Evolutionary conservation across 2,888 invertebrate species (phyloP), one percentile per base, ranked within the genome.

Genomic region (Temnothorax ravouxi): DNA sequence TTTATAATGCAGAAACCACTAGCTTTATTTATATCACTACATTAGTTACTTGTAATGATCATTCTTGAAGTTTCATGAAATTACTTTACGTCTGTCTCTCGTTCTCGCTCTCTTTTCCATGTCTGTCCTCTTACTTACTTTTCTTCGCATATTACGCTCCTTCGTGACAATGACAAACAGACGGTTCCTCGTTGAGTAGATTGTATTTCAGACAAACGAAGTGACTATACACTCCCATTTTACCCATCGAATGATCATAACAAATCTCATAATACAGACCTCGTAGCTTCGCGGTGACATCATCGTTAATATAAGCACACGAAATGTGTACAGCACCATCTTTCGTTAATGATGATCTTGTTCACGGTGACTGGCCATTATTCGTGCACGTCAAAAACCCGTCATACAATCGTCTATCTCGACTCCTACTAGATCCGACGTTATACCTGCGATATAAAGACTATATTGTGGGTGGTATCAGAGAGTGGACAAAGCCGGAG

Each of bases 331-430:
- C 44, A 54, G 41, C 77, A 34, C 44, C 56, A 18, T 72, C 72
- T 80, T 69, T 69, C 77, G 71, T 77, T 80, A 80, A 80, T 72
- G 74, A 80, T 80, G 72, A 80, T 80, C 79, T 72, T 80, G 79
- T 80, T 72, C 79, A 25, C 47, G 59, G 72, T 80, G 79, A 80
- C 79, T 80, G 38, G 47, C 59, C 59, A 56, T 72, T 72, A 80
- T 80, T 80, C 47, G 56, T 18, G 29, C 44, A 18, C 79, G 79
- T 80, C 79, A 54, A 72, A 47, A 80, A 80, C 72, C 59, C 59
- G 79, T 80, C 79, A 59, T 21, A 79, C 72, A 59, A 72, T 80
- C 72, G 79, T 80, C 72, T 44, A 76, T 76, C 75, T 62, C 38
- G 29, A 29, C 29, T 29, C 44, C 41, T 41, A 38, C 72, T 59